Conservation (phyloP, 2,797 vertebrate genomes). For the Pseudochaenichthys georgianus region DNA sequence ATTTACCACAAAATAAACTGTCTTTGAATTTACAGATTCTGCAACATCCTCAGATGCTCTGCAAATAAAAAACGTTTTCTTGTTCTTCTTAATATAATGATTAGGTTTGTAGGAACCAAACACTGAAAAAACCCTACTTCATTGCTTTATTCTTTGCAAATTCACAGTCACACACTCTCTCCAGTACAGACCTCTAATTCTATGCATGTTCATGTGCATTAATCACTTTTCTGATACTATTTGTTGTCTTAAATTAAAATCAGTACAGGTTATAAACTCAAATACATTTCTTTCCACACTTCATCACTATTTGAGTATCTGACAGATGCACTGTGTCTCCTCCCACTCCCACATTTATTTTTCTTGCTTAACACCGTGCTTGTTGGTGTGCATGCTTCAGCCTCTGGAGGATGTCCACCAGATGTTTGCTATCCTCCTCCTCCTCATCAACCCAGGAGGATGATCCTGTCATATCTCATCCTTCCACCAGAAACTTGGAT, state of each 20-base stretch:
- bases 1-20: constrained; percentile 22
- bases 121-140: too few species aligned
- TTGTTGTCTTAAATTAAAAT: neutral
- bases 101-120: too few species aligned
- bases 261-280: neutral
- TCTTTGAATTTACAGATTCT: neutral
- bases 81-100: too few species aligned
- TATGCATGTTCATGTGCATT: neutral
- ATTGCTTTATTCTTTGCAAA: too few species aligned
- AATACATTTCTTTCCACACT: neutral
- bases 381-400: neutral
- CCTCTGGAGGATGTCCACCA: constrained; percentile 27
- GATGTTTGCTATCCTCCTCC: constrained; percentile 61
- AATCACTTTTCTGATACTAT: neutral
- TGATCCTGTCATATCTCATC: constrained; percentile 1
- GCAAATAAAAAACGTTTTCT: too few species aligned
- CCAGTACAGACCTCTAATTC: neutral
- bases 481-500: constrained; percentile 2
- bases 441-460: constrained; percentile 2
- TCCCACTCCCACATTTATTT: constrained; percentile 19
- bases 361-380: constrained; percentile 1
- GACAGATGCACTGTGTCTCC: neutral
- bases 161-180: neutral
- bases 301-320: neutral
- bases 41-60: too few species aligned